phyloP scores from a whole-genome alignment of 2,797 vertebrate species.

The Chrysocyon brachyurus region DNA sequence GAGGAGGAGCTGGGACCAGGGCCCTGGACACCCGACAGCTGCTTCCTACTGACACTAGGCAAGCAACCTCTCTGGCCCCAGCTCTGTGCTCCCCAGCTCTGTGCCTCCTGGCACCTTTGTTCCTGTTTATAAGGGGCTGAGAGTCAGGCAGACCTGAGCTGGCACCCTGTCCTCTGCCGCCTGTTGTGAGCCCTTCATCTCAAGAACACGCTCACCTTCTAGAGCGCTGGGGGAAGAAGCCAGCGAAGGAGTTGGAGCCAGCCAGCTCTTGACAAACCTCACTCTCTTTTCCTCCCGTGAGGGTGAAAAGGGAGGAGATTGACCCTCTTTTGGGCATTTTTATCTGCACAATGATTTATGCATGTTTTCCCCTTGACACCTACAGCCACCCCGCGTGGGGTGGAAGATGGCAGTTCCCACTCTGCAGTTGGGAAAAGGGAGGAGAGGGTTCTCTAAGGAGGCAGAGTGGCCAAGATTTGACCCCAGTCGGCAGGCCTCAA shows the following conservation, averaged over 20 bases:
- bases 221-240: background rate
- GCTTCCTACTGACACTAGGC: background rate
- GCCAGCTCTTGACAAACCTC: background rate
- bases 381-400: background rate
- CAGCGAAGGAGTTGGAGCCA: background rate
- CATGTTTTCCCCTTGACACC: background rate
- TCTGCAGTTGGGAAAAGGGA: background rate
- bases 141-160: background rate
- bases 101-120: background rate
- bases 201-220: fast-evolving
- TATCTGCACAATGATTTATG: background rate
- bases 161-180: background rate
- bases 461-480: background rate
- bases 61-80: background rate
- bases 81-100: too few relatives aligned
- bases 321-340: background rate
- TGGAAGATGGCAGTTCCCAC: background rate
- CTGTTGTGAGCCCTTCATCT: background rate
- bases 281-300: background rate
- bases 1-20: background rate
- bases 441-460: background rate
- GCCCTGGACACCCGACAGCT: background rate
- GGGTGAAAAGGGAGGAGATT: background rate
- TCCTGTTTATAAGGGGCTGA: background rate
- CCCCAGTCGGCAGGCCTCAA: background rate